A percentile compares a stretch with the other conserved stretches of the same genome.
Evolutionary conservation across 2,113 vertebrate genomes (phyloP).

Genomic region (Rhagologus leucostigma): DNA sequence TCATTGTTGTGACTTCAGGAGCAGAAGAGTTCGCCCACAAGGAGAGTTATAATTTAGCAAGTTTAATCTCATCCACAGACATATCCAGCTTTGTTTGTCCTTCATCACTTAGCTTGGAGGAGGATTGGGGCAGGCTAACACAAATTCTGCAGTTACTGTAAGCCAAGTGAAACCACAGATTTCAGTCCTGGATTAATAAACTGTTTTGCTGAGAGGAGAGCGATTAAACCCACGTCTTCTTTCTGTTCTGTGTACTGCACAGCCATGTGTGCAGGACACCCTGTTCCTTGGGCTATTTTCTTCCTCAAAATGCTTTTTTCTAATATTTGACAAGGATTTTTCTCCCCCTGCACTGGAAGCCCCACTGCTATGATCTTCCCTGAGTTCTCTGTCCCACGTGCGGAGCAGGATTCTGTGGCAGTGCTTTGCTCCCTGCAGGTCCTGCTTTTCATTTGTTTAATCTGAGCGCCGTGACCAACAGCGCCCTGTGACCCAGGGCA

Average conservation of each 20-base stretch:
- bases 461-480: background rate
- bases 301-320: background rate
- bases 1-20: background rate
- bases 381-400: fast-evolving
- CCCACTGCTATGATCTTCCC: background rate
- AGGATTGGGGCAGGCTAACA: background rate
- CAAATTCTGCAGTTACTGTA: background rate
- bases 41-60: background rate
- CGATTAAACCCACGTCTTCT: background rate
- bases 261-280: background rate
- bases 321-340: background rate
- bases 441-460: background rate
- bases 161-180: background rate
- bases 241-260: background rate
- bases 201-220: background rate
- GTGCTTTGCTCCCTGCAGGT: background rate
- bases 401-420: background rate
- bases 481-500: background rate
- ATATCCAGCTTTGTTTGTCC: background rate
- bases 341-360: background rate
- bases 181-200: background rate
- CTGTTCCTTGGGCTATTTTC: background rate
- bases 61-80: background rate
- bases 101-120: background rate
- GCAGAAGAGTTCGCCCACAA: background rate